Evolutionary conservation across 2,113 vertebrate species (phyloP).

Genomic region (Nerophis ophidion): DNA sequence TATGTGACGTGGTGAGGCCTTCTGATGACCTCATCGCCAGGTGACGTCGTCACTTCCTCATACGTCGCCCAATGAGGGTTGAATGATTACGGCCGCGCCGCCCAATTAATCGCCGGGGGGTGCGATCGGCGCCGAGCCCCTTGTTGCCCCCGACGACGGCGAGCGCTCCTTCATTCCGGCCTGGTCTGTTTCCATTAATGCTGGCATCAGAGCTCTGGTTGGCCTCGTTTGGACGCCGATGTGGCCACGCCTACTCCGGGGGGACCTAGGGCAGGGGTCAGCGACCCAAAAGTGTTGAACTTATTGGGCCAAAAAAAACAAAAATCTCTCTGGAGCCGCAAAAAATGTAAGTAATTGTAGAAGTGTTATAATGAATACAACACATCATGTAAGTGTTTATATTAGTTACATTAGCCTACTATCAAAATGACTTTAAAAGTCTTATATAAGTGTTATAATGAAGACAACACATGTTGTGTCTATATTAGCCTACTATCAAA

Average conservation of each 20-base stretch:
- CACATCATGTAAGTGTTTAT: too few relatives aligned
- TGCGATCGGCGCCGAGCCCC: constrained; percentile 50
- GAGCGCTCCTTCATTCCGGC: constrained; percentile 28
- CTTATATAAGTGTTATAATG: too few relatives aligned
- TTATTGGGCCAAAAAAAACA: too few relatives aligned
- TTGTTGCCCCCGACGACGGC: constrained; percentile 50
- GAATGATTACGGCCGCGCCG: constrained; percentile 59
- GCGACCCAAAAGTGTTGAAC: too few relatives aligned
- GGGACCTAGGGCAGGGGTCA: too few relatives aligned
- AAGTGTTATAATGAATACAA: too few relatives aligned
- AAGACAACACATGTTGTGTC: too few relatives aligned
- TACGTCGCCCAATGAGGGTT: constrained; percentile 40
- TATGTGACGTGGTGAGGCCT: constrained; percentile 60
- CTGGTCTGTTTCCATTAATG: constrained; percentile 61
- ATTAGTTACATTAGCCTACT: too few relatives aligned
- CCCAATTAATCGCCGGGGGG: constrained; percentile 54
- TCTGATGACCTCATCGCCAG: constrained; percentile 64
- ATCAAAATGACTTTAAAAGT: too few relatives aligned
- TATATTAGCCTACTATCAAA: too few relatives aligned
- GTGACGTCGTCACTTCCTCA: constrained; percentile 59
- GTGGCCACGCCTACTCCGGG: constrained; percentile 29
- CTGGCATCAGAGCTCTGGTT: constrained; percentile 44
- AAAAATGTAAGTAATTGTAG: too few relatives aligned
- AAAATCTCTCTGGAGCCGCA: too few relatives aligned
- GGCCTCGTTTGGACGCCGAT: constrained; percentile 41